Base-by-base conservation (phyloP, 2,797 vertebrate species). In the Girardinus metallicus region DNA sequence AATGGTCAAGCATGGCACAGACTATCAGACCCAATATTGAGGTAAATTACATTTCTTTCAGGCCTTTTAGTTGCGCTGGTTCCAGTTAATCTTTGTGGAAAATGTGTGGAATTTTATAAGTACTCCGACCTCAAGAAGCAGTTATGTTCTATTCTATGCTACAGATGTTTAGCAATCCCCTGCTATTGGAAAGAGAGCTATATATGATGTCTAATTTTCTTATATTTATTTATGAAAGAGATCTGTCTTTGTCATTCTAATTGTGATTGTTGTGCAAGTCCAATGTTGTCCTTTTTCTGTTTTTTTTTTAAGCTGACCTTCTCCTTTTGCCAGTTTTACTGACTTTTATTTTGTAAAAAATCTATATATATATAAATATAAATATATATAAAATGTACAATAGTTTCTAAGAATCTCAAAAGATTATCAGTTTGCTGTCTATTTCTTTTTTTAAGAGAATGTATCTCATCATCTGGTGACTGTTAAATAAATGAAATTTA, bases 401-500 rank as follows among this genome's bases (percentile, higher is more conserved):
- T 96, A 96, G 95, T 96, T 96, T 96, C 95, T 95, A 94, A 94
- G 91, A 92, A 93, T 88, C 88, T 90, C 80, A 91, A 94, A 95
- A 91, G 90, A 93, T 92, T 94, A 95, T 94, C 89, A 87, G 94
- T 95, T 96, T 92, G 94, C 94, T 95, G 95, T 95, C 94, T 91
- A 93, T 96, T 96, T 96, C 93, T 94, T 96, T 96, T 60, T 96
- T 96, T 94, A 96, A 96, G 93, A 96, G 94, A 96, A 96, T 96
- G 95, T 96, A 96, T 96, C 95, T 96, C 92, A 96, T 96, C 95
- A 95, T 96, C 93, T 95, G 94, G 94, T 96, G 95, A 96, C 96
- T 96, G 95, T 94, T 96, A 96, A 96, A 96, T 96, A 96, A 96
- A 96, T 94, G 79, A 95, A 93, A 93, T 93, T 81, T 93, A 93